Conservation (phyloP, 1,140 invertebrate genomes). For the Periplaneta americana region DNA sequence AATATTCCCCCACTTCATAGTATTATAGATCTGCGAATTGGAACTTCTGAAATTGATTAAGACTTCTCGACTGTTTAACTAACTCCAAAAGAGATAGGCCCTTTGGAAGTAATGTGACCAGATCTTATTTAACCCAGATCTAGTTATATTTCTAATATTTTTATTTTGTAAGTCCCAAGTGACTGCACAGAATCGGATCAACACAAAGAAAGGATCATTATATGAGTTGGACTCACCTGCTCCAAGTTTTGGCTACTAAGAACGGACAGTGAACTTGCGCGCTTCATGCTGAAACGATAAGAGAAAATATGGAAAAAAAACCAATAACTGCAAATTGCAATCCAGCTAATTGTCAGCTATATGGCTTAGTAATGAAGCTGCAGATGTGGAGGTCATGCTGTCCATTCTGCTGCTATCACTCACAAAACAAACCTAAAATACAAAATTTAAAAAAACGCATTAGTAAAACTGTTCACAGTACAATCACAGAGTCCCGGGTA, state of each 20-base stretch:
- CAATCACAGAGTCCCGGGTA: neutral
- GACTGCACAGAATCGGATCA: too few species aligned
- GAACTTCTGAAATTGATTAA: too few species aligned
- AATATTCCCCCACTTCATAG: too few species aligned
- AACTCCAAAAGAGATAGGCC: too few species aligned
- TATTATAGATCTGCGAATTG: too few species aligned
- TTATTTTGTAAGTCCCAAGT: too few species aligned
- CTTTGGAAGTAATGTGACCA: too few species aligned
- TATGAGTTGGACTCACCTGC: slow-evolving; percentile 21
- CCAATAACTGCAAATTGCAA: neutral
- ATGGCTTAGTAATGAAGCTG: neutral
- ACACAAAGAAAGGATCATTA: too few species aligned
- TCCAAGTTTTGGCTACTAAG: slow-evolving; percentile 41
- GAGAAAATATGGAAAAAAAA: slow-evolving; percentile 2
- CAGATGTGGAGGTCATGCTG: neutral
- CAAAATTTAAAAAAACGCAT: neutral
- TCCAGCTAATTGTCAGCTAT: neutral
- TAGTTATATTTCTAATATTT: too few species aligned
- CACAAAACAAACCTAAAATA: neutral
- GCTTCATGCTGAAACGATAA: slow-evolving; percentile 51
- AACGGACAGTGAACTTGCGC: slow-evolving; percentile 56
- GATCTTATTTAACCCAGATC: too few species aligned
- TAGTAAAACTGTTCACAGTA: neutral
- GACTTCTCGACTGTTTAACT: too few species aligned
- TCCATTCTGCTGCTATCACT: neutral